A percentile compares a stretch with the other conserved stretches of the same genome.
These are phyloP conservation scores for Entomobrya multifasciata DNA, from an alignment of 2,888 invertebrate genomes.

Conservation along the genomic window DNA sequence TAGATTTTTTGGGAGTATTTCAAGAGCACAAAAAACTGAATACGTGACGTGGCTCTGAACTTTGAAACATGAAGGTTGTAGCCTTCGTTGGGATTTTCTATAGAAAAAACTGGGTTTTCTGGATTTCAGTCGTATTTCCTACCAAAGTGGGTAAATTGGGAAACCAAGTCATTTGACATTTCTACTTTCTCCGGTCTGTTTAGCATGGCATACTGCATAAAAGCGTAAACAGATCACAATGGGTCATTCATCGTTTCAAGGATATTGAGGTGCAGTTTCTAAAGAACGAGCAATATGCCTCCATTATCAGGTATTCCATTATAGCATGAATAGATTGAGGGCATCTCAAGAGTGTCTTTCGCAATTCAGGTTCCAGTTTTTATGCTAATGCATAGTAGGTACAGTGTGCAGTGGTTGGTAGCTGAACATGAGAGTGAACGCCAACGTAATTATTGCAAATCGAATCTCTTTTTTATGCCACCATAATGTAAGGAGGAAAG, in stretches of 20 bases:
- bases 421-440: background rate
- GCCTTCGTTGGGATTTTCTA: conserved; percentile 33
- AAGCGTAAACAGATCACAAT: conserved; percentile 58
- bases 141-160: background rate
- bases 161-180: conserved; percentile 52
- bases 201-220: conserved; percentile 52
- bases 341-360: background rate
- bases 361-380: conserved; percentile 10
- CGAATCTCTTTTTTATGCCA: conserved; percentile 34
- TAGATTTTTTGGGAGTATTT: conserved; percentile 8
- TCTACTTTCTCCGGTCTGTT: conserved; percentile 65
- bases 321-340: conserved; percentile 15
- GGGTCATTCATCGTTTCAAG: conserved; percentile 62
- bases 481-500: no score
- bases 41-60: conserved; percentile 22
- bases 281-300: background rate
- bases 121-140: background rate
- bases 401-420: background rate
- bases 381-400: background rate
- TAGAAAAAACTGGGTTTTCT: background rate
- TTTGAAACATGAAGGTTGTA: conserved; percentile 40
- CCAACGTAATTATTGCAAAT: conserved; percentile 39
- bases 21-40: conserved; percentile 21
- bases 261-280: conserved; percentile 24
- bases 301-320: background rate